A percentile compares a stretch with the other conserved stretches of the same genome.
These are phyloP conservation scores for Scyliorhinus canicula DNA, from an alignment of 2,797 vertebrate species.

Conservation along the genomic window DNA sequence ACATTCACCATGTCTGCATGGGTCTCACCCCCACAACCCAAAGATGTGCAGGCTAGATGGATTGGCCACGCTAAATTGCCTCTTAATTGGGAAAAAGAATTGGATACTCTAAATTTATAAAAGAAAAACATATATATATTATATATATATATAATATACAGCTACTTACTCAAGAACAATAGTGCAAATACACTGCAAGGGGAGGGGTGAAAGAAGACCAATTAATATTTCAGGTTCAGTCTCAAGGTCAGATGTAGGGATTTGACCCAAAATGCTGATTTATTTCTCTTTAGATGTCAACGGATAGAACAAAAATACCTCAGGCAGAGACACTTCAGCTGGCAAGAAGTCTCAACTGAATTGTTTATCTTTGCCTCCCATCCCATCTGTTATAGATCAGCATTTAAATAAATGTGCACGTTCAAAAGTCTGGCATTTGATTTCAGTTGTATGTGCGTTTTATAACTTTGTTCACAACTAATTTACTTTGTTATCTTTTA, in stretches of 20 bases:
- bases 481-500: background rate
- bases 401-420: background rate
- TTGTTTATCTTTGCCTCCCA: background rate
- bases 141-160: too few relatives aligned
- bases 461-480: background rate
- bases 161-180: background rate
- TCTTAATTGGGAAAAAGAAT: too few relatives aligned
- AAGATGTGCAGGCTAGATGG: too few relatives aligned
- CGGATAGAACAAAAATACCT: background rate
- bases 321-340: background rate
- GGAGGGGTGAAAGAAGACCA: background rate
- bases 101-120: too few relatives aligned
- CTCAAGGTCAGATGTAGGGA: background rate
- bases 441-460: too few relatives aligned
- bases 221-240: background rate
- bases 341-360: background rate
- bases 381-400: background rate
- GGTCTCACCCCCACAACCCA: too few relatives aligned
- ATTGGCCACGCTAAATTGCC: too few relatives aligned
- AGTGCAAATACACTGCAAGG: background rate
- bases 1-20: too few relatives aligned
- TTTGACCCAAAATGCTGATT: too few relatives aligned
- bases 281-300: background rate
- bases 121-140: too few relatives aligned
- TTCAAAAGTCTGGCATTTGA: background rate